These are phyloP conservation scores for Sebastes nivosus DNA, from an alignment of 2,797 vertebrate species.

Conservation along the genomic window DNA sequence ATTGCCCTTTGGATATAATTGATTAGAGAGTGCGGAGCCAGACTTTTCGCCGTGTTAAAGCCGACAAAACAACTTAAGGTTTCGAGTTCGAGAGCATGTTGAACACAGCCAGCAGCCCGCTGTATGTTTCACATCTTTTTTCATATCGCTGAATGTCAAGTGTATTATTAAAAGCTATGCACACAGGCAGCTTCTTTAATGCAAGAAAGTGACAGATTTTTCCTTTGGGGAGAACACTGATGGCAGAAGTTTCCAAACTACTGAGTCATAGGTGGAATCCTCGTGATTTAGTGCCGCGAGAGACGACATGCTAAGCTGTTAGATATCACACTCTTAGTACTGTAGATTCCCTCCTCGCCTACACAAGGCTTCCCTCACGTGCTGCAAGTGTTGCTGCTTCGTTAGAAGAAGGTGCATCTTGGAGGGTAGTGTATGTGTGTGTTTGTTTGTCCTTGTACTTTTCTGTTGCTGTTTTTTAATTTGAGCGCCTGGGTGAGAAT, in stretches of 20 bases:
- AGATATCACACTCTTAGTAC: slow-evolving; percentile 66
- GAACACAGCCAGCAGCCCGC: slow-evolving; percentile 5
- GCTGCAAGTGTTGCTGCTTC: slow-evolving; percentile 34
- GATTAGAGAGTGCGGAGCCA: neutral
- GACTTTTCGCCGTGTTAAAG: neutral
- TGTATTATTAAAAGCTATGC: slow-evolving; percentile 10
- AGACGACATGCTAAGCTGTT: slow-evolving; percentile 52
- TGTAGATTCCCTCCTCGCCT: slow-evolving; percentile 60
- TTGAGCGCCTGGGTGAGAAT: neutral
- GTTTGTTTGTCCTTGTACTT: neutral
- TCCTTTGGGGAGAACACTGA: neutral
- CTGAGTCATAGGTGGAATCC: slow-evolving; percentile 66
- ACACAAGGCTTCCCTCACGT: slow-evolving; percentile 71
- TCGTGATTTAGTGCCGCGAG: slow-evolving; percentile 53
- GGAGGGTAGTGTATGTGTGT: neutral
- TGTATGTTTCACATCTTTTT: neutral
- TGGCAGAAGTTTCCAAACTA: slow-evolving; percentile 47
- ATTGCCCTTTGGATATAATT: neutral
- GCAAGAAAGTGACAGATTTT: slow-evolving; percentile 24
- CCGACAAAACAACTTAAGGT: neutral
- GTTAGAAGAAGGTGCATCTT: slow-evolving; percentile 22
- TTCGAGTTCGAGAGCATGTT: neutral
- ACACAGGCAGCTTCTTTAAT: slow-evolving; percentile 1
- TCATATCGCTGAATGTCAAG: slow-evolving; percentile 20
- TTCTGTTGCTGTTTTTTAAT: neutral